Base-by-base conservation (phyloP, 2,113 vertebrate species). In the Daphoenositta chrysoptera region DNA sequence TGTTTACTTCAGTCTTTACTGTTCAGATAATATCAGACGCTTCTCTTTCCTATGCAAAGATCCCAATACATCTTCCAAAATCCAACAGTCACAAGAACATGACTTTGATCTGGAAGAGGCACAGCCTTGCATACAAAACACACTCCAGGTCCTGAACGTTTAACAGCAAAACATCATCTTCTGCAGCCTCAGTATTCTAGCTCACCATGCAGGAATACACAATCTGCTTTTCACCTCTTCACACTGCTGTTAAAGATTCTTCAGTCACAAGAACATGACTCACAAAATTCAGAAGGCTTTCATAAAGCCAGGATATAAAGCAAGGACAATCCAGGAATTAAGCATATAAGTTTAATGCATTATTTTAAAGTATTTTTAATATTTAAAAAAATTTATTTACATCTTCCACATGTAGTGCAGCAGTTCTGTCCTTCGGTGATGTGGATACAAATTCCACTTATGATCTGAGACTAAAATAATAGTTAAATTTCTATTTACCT, bases 371-470 rank as follows among this genome's bases (percentile, higher is more conserved):
- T 53, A 89, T 12, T 33, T 76, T 7, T 54, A 61, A 23, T 35
- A 61, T 56, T 93, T 79, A 10, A 3, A 86, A 77, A 23, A 14
- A 17, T 66, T 54, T 76, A 86, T 95, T 96, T 89, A 91, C 57
- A 86, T 83, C 73, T 92, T 92, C 53, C 35, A 39, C 47, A 40
- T 80, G 27, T 18, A 47, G 26, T 51, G 19, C 65, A 83, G 50
- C 39, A 87, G 28, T 56, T 78, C 27, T 88, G 56, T 39, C 81
- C 40, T 84, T 84, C 42, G 40, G 60, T 47, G 37, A 73, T 53
- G 76, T 7, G 39, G 80, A 91, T 76, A 73, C 22, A 87, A 96
- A 94, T n/a, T 78, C 78, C 40, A 80, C 89, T 93, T 87, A 66
- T 0, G 18, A 42, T 72, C 61, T 83, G 53, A 96, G 60, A 89